Percentiles rank a stretch among this genome's conserved stretches.
phyloP scores from a whole-genome alignment of 2,797 vertebrate genomes.

The Notoglanidium macrostoma region DNA sequence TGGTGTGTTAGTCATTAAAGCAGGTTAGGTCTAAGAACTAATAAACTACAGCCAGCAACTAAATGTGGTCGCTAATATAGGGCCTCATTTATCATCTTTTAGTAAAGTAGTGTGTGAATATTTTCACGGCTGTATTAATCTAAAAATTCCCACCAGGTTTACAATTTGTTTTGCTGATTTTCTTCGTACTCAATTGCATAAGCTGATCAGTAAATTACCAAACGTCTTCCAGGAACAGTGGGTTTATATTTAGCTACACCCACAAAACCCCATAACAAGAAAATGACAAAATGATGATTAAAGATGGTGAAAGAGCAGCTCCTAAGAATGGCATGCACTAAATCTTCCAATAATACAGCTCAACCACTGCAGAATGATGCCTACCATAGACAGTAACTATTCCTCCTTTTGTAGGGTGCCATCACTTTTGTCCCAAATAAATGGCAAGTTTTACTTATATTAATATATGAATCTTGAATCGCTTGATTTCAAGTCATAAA shows the following conservation, averaged over 20 bases:
- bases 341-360: not conserved
- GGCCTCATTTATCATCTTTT: slow-evolving; percentile 15
- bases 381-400: not conserved
- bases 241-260: not conserved
- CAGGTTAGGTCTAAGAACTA: not conserved
- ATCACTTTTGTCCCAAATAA: not conserved
- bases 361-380: not conserved
- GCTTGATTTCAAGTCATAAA: not conserved
- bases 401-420: not conserved
- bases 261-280: not conserved
- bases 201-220: not conserved
- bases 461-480: not conserved
- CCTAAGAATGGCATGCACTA: not conserved
- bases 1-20: slow-evolving; percentile 54
- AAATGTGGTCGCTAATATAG: not conserved
- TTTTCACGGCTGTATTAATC: not conserved
- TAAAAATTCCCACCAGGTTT: not conserved
- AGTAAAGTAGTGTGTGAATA: not conserved
- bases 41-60: slow-evolving; percentile 37
- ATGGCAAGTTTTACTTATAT: not conserved
- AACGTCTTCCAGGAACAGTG: not conserved
- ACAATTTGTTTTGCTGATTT: not conserved
- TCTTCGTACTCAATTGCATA: not conserved
- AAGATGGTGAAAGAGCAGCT: not conserved
- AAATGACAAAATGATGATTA: not conserved